Base-by-base conservation (phyloP, 2,797 vertebrate genomes). In the Chelon labrosus region DNA sequence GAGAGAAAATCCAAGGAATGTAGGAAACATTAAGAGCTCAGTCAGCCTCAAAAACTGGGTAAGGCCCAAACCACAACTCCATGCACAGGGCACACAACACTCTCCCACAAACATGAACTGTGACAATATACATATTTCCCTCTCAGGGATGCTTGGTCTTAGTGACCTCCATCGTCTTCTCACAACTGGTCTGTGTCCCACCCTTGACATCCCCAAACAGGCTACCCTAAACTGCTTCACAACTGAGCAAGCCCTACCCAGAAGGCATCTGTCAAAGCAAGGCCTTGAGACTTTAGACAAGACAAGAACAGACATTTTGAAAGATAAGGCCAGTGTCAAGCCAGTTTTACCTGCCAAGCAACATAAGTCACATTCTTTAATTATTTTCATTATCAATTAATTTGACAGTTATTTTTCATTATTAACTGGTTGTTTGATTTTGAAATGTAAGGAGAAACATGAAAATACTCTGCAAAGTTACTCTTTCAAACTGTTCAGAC, bases 1-100 rank as follows among this genome's bases (percentile, higher is more conserved):
- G 3, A 37, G 57, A 75, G 71, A 72, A 64, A 78, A 68, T 72
- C 51, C 13, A 27, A 80, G 75, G 77, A 89, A 85, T 83, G 86
- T 70, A 71, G 57, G 55, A 86, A 85, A 80, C 61, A 71, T 31
- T 51, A 17, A 66, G 68, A 77, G 56, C 46, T 37, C 27, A 72
- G 70, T 60, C 63, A 70, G 85, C 25, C 53, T 70, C 35, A 75
- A 73, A 65, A 66, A 56, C 51, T 77, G 52, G 66, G 69, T 51
- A 19, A 73, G 44, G 73, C 64, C 68, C 79, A 85, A 82, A 78
- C 72, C 75, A 65, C 65, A 81, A 59, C 41, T 47, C 51, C 20
- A 56, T 22, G 65, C 35, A 62, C 47, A 62, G 7, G 14, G 10
- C 49, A 72, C 70, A 67, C 19, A 60, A 57, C 64, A 56, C 47